Evolutionary conservation across 92 coral and sea anemone genomes (phyloP).

Genomic region (Phenganax marumi): DNA sequence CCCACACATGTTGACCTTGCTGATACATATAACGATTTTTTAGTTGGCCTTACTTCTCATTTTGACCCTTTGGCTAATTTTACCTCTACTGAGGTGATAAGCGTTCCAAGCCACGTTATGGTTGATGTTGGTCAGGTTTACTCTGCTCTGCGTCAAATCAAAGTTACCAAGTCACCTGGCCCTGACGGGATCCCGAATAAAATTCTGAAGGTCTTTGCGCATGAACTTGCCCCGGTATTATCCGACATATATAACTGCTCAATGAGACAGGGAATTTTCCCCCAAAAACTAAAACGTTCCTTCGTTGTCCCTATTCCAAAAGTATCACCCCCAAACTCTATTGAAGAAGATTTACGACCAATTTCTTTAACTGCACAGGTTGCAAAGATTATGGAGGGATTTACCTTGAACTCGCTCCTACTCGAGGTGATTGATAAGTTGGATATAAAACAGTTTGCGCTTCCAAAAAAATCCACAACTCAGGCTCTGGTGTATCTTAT

Average conservation of each 20-base stretch:
- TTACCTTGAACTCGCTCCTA: too few relatives aligned
- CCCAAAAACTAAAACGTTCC: too few relatives aligned
- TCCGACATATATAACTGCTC: neutral
- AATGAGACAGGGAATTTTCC: too few relatives aligned
- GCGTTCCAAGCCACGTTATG: neutral
- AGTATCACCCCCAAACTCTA: too few relatives aligned
- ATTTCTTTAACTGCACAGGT: too few relatives aligned
- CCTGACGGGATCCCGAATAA: neutral
- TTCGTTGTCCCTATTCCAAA: too few relatives aligned
- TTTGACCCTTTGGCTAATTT: neutral
- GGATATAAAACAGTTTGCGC: too few relatives aligned
- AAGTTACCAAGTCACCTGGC: neutral
- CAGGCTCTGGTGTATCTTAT: too few relatives aligned
- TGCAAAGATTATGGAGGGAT: too few relatives aligned
- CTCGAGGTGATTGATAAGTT: too few relatives aligned
- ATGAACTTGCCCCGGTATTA: neutral
- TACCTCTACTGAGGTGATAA: neutral
- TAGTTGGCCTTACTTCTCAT: constrained; percentile 11
- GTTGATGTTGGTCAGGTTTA: constrained; percentile 11
- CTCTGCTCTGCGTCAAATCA: neutral
- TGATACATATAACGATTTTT: neutral
- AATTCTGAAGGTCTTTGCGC: neutral
- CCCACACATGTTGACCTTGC: neutral
- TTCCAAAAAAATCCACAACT: too few relatives aligned
- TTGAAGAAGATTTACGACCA: too few relatives aligned